phyloP scores from a whole-genome alignment of 1,140 invertebrate species.

The Cotesia typhae region DNA sequence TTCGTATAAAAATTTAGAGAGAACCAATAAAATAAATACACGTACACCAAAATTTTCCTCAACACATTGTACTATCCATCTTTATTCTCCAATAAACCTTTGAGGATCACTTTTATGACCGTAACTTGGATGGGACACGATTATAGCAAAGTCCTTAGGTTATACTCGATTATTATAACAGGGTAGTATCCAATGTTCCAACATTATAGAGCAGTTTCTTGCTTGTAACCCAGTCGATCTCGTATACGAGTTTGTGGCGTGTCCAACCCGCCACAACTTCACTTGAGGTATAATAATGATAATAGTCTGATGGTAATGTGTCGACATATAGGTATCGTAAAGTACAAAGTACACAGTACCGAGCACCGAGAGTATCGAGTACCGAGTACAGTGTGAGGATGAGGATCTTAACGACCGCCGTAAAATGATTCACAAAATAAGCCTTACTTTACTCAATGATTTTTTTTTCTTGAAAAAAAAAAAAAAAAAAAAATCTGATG shows the following conservation, averaged over 20 bases:
- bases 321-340: slow-evolving; percentile 33
- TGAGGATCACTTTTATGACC: neutral
- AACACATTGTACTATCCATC: too few species aligned
- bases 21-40: too few species aligned
- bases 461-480: neutral
- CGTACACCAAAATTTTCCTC: too few species aligned
- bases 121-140: slow-evolving; percentile 8
- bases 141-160: slow-evolving; percentile 18
- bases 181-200: slow-evolving; percentile 12
- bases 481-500: neutral
- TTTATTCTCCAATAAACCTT: too few species aligned
- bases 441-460: neutral
- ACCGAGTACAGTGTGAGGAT: too few species aligned
- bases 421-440: slow-evolving; percentile 35
- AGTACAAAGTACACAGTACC: neutral
- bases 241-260: neutral
- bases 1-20: too few species aligned
- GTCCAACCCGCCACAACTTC: slow-evolving; percentile 11
- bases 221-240: slow-evolving; percentile 25
- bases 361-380: too few species aligned
- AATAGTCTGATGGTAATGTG: slow-evolving; percentile 3
- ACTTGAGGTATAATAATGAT: neutral
- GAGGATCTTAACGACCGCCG: slow-evolving; percentile 29
- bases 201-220: slow-evolving; percentile 37
- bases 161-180: slow-evolving; percentile 23